These are phyloP conservation scores for Subacronicta megacephala DNA, from an alignment of 2,888 invertebrate species.

Conservation along the genomic window DNA sequence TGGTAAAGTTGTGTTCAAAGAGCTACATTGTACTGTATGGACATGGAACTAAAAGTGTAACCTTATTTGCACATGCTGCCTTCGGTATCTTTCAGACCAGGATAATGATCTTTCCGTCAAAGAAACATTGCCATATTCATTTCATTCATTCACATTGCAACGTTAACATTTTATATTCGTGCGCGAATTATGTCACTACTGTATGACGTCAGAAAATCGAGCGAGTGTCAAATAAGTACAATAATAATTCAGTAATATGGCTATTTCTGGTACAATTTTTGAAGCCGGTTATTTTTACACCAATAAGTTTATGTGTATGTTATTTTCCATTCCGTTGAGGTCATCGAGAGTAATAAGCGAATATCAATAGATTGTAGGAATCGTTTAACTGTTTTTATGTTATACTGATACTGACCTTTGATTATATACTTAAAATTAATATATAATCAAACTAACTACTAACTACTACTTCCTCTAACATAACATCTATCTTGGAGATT, in stretches of 20 bases:
- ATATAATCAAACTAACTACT: too few species aligned
- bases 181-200: slow-evolving; percentile 15
- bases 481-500: not conserved
- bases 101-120: too few species aligned
- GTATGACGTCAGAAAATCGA: slow-evolving; percentile 16
- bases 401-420: too few species aligned
- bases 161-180: slow-evolving; percentile 33
- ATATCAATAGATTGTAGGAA: not conserved
- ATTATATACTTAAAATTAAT: too few species aligned
- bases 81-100: too few species aligned
- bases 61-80: slow-evolving; percentile 19
- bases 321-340: slow-evolving; percentile 1
- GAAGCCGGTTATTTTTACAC: not conserved
- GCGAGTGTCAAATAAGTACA: not conserved
- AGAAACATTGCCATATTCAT: not conserved
- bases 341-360: not conserved
- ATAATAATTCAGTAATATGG: not conserved
- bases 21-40: not conserved
- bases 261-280: not conserved
- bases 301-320: not conserved
- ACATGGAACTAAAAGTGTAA: slow-evolving; percentile 1
- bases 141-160: too few species aligned
- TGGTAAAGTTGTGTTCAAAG: slow-evolving; percentile 10
- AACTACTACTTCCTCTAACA: too few species aligned
- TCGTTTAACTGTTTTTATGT: too few species aligned